Evolutionary conservation across 2,113 vertebrate species (phyloP).

Genomic region (Tupaia chinensis): DNA sequence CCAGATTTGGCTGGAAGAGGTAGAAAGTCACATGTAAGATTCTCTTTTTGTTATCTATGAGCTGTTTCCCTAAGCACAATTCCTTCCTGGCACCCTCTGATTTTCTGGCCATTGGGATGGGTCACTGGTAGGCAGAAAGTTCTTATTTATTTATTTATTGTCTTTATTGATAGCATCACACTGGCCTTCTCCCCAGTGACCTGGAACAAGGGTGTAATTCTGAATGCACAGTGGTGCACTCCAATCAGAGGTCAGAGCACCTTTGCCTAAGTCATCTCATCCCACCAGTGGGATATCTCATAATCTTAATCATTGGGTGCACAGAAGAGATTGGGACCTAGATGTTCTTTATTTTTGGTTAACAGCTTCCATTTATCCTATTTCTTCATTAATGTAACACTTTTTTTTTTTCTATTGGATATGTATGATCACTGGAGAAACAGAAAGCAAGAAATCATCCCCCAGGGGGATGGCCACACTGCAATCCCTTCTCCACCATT

Average conservation of each 20-base stretch:
- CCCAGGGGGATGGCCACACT: no score
- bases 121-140: no score
- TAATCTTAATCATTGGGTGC: background rate
- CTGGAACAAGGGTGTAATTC: background rate
- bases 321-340: background rate
- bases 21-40: background rate
- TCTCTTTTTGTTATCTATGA: background rate
- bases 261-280: background rate
- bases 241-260: rapidly evolving
- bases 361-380: background rate
- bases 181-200: background rate
- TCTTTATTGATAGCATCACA: background rate
- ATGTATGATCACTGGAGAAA: no score
- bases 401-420: no score
- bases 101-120: background rate
- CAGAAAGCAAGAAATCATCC: no score
- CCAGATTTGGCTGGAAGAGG: background rate
- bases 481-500: no score
- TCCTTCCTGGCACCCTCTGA: background rate
- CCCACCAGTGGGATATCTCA: background rate
- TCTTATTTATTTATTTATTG: no score
- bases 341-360: background rate
- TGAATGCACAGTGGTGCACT: background rate
- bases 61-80: background rate
- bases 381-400: background rate